Evolutionary conservation across 2,797 vertebrate species (phyloP).

Genomic region (Natrix natrix): DNA sequence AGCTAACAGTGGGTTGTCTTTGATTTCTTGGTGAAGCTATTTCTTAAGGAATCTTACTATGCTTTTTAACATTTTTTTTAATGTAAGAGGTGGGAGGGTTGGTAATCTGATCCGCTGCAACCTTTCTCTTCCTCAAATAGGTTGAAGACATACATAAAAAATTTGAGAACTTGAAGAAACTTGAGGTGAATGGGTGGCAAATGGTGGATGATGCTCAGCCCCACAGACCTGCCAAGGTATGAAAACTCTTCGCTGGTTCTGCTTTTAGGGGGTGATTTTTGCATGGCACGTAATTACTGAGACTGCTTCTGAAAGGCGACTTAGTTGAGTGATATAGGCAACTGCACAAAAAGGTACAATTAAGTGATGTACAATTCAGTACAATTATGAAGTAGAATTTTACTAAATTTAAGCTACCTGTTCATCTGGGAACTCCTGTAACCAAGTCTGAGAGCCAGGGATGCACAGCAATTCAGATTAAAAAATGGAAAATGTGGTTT

Average conservation of each 20-base stretch:
- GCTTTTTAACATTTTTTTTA: neutral
- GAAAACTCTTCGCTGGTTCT: neutral
- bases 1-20: neutral
- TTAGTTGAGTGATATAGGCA: neutral
- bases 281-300: no score
- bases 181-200: constrained; percentile 82
- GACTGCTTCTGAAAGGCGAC: neutral
- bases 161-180: constrained; percentile 80
- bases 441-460: neutral
- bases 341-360: neutral
- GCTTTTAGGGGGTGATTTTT: neutral
- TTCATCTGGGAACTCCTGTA: neutral
- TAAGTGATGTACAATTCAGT: no score
- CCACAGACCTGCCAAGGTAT: constrained; percentile 80
- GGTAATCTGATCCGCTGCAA: neutral
- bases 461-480: neutral
- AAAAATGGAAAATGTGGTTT: neutral
- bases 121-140: constrained; percentile 64
- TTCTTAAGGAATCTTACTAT: neutral
- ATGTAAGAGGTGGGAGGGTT: neutral
- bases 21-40: neutral
- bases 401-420: neutral
- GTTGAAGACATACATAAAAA: constrained; percentile 87
- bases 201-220: constrained; percentile 66
- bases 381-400: neutral